Evolutionary conservation across 2,888 invertebrate species (phyloP).

Genomic region (Schrankia costaestrigalis): DNA sequence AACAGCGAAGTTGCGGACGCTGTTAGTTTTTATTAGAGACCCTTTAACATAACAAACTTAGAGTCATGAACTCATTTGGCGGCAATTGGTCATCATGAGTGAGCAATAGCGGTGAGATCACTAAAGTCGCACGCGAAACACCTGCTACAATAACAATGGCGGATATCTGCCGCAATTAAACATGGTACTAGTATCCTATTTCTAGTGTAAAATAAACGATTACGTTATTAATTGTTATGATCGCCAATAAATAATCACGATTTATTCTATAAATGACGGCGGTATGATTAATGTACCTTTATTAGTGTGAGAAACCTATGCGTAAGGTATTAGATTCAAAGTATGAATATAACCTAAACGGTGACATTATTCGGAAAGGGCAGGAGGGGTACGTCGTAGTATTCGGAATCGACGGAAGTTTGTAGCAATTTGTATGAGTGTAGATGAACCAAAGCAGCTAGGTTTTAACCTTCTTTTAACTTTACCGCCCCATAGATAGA

Average conservation of each 20-base stretch:
- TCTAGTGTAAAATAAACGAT: constrained; percentile 35
- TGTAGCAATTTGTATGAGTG: too few species aligned
- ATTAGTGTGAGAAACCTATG: too few species aligned
- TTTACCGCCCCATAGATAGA: too few species aligned
- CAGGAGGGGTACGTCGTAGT: too few species aligned
- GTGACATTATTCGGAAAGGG: too few species aligned
- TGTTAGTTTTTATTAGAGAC: too few species aligned
- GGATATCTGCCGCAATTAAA: constrained; percentile 46
- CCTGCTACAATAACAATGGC: constrained; percentile 41
- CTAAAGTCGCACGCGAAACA: constrained; percentile 47
- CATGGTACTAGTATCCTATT: constrained; percentile 29
- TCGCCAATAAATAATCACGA: constrained; percentile 19
- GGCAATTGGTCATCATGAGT: constrained; percentile 65
- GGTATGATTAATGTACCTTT: constrained; percentile 5
- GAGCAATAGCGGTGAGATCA: constrained; percentile 75
- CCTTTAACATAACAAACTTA: constrained; percentile 37
- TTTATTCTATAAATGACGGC: constrained; percentile 4
- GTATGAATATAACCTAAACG: too few species aligned
- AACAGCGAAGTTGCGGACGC: too few species aligned
- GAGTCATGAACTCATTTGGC: constrained; percentile 57
- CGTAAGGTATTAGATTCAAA: too few species aligned
- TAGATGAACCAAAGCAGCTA: too few species aligned
- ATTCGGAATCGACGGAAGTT: too few species aligned
- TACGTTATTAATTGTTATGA: constrained; percentile 30
- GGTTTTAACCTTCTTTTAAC: too few species aligned